Conservation (phyloP, 2,797 vertebrate species). For the Cyprinodon diabolis region DNA sequence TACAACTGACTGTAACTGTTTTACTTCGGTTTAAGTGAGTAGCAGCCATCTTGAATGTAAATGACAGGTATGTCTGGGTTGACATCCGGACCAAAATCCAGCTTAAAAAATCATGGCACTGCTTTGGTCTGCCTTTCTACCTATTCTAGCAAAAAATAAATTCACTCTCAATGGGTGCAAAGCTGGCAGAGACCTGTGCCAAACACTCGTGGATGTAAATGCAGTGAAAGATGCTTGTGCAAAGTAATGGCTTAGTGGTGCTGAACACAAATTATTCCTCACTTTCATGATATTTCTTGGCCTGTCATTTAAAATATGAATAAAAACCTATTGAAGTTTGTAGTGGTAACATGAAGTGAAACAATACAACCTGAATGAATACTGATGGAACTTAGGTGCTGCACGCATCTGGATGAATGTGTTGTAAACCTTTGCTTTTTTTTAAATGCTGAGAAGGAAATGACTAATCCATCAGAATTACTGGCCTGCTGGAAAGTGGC, state of each 20-base stretch:
- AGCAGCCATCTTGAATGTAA: no score
- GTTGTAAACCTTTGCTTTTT: conserved; percentile 50
- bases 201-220: background rate
- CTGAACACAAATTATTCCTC: background rate
- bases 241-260: background rate
- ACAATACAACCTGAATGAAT: no score
- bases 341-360: background rate
- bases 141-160: background rate
- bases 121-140: background rate
- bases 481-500: conserved; percentile 33
- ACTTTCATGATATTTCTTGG: background rate
- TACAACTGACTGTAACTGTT: no score
- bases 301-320: background rate
- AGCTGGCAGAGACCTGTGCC: background rate
- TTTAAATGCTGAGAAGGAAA: conserved; percentile 58
- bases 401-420: background rate
- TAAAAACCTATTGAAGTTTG: background rate
- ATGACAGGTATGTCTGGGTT: no score
- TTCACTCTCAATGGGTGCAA: background rate
- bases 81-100: background rate
- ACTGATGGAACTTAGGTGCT: no score
- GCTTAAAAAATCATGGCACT: background rate
- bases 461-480: conserved; percentile 34
- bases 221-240: background rate
- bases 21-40: no score